These are phyloP conservation scores for Neoniphon sammara DNA, from an alignment of 2,797 vertebrate species.

Conservation along the genomic window DNA sequence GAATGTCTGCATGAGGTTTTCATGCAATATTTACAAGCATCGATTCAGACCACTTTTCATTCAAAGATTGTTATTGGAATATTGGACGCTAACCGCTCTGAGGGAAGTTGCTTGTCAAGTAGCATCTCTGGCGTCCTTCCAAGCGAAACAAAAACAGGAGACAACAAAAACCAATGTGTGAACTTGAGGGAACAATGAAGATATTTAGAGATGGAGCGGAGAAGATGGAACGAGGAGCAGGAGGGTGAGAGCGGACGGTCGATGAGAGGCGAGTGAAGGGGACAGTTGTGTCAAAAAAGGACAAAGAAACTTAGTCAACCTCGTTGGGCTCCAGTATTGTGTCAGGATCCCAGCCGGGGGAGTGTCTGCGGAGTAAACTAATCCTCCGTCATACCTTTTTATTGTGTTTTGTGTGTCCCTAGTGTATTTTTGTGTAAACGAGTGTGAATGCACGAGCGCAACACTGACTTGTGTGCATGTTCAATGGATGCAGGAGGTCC, in stretches of 20 bases:
- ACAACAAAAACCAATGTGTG: conserved; percentile 46
- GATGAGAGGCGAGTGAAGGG: conserved; percentile 29
- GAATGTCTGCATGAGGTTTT: conserved; percentile 11
- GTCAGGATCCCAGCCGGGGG: conserved; percentile 17
- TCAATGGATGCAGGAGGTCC: conserved; percentile 66
- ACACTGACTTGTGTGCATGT: conserved; percentile 25
- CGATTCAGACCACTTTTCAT: conserved; percentile 35
- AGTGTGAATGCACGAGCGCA: not conserved
- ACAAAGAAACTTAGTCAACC: conserved; percentile 57
- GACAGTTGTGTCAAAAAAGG: conserved; percentile 62
- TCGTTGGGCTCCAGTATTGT: conserved; percentile 31
- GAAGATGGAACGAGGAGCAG: not conserved
- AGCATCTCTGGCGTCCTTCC: conserved; percentile 53
- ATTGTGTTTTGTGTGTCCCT: conserved; percentile 16
- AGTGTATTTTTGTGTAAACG: conserved; percentile 7
- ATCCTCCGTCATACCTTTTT: conserved; percentile 23
- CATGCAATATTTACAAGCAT: conserved; percentile 6
- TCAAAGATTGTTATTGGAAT: conserved; percentile 35
- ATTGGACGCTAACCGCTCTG: not conserved
- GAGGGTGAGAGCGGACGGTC: conserved; percentile 6
- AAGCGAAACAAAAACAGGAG: conserved; percentile 61
- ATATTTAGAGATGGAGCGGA: conserved; percentile 29
- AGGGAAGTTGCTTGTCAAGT: conserved; percentile 47
- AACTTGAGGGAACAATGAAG: conserved; percentile 60
- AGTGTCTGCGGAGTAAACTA: conserved; percentile 43